Evolutionary conservation across 1,140 invertebrate genomes (phyloP), one percentile per base, ranked within the genome.

Genomic region (Sinonovacula constricta): DNA sequence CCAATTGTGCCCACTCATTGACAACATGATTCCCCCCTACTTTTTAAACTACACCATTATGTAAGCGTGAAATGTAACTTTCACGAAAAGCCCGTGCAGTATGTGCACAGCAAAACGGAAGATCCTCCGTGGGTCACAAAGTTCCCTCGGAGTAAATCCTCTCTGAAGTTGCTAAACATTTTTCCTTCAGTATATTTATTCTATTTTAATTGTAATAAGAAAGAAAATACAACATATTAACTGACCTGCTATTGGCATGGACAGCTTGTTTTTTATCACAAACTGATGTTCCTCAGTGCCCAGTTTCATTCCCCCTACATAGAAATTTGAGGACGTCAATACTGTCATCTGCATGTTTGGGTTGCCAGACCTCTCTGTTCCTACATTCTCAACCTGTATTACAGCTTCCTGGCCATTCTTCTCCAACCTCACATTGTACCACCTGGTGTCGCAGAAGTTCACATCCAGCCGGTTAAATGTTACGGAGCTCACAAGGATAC

Each of bases 401-500:
- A 53, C 70, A 14, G 82, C 86, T 59, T 84, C 70, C 36, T 86
- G 83, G 1, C 83, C 82, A 4, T 51, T 79, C 69, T 89, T 88
- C 18, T 33, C 36, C 2, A 88, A 65, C 1, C 28, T 62, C 0
- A 88, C 66, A 14, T 36, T 51, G 7, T 84, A 84, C 87, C 86
- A 88, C 34, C 82, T 66, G 15, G 88, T 89, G 80, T 90, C 87
- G 82, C 89, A 90, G 28, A 89, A 78, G 18, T 80, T 83, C 3
- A 81, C 66, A n/a, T 49, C 69, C 22, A 67, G 49, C 34, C 65
- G 59, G 33, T 77, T 72, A 30, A 84, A 88, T 15, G 81, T 83
- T 0, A 86, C 85, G 28, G 62, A 78, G 0, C 84, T 83, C 10
- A 68, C 80, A 0, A 57, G 39, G 12, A 77, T 49, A n/a, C 81